Conservation (phyloP, 2,888 invertebrate species). For the Pyralis farinalis region DNA sequence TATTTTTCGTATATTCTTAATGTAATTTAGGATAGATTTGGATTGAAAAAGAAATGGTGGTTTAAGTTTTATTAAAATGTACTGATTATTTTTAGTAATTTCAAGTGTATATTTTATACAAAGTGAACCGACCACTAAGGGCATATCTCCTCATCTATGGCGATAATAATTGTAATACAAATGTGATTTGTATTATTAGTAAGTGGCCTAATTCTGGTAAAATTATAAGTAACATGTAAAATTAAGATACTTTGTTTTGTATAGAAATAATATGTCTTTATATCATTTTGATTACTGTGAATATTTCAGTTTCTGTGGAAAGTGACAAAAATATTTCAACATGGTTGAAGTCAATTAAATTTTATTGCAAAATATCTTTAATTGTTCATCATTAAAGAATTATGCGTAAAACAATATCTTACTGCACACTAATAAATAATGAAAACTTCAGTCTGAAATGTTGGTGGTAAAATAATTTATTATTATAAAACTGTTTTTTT, state of each 20-base stretch:
- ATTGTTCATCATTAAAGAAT: no score
- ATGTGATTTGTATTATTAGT: constrained; percentile 19
- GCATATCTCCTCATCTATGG: constrained; percentile 72
- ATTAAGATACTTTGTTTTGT: no score
- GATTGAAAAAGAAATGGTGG: constrained; percentile 48
- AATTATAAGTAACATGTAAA: no score
- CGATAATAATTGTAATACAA: constrained; percentile 23
- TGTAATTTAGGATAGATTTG: constrained; percentile 48
- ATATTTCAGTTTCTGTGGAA: background rate
- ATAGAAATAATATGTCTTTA: no score
- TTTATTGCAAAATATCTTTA: no score
- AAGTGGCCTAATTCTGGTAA: constrained; percentile 24
- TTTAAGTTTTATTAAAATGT: constrained; percentile 75
- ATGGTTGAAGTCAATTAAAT: no score
- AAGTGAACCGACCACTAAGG: constrained; percentile 52
- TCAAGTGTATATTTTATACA: constrained; percentile 65
- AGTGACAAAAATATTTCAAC: background rate
- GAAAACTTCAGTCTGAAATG: no score
- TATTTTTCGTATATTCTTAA: constrained; percentile 30
- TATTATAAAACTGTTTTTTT: no score
- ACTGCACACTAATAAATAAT: no score
- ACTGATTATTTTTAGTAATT: constrained; percentile 77
- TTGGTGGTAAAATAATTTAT: no score
- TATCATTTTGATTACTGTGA: no score
- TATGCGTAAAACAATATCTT: no score